Conservation (phyloP, 2,113 vertebrate genomes). For the Zapornia atra region DNA sequence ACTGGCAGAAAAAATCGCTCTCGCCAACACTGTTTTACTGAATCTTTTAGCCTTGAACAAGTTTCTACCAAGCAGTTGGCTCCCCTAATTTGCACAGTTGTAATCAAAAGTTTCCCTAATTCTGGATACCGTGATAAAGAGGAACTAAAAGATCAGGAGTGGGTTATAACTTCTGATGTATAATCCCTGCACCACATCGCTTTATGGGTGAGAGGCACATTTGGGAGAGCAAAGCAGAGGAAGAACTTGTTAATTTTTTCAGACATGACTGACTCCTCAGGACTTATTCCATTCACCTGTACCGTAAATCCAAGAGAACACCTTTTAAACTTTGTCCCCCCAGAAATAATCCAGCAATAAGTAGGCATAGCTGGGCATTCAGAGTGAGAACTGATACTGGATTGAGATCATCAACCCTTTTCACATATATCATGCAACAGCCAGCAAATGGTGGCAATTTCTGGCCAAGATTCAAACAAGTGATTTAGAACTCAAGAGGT, state of each 20-base stretch:
- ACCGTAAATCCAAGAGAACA: background rate
- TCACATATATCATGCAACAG: background rate
- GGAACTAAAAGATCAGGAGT: background rate
- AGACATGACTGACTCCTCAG: background rate
- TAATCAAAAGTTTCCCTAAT: background rate
- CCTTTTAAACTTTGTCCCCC: too few relatives aligned
- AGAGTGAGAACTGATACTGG: background rate
- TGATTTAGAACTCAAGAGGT: background rate
- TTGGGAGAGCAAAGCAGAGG: background rate
- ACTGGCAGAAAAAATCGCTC: conserved; percentile 36
- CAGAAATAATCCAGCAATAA: background rate
- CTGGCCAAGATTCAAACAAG: background rate
- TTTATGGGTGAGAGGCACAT: background rate
- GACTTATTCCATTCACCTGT: background rate
- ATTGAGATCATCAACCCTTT: background rate
- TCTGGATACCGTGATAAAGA: background rate
- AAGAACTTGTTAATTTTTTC: background rate
- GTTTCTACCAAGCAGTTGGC: background rate
- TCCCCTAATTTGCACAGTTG: background rate
- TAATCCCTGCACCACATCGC: background rate
- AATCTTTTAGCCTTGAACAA: background rate
- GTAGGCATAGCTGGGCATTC: background rate
- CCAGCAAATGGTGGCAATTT: background rate
- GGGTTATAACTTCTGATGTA: background rate
- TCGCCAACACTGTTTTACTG: background rate